These are phyloP conservation scores for Pygmarrhopalites habei DNA, from an alignment of 1,140 invertebrate genomes.

Conservation along the genomic window DNA sequence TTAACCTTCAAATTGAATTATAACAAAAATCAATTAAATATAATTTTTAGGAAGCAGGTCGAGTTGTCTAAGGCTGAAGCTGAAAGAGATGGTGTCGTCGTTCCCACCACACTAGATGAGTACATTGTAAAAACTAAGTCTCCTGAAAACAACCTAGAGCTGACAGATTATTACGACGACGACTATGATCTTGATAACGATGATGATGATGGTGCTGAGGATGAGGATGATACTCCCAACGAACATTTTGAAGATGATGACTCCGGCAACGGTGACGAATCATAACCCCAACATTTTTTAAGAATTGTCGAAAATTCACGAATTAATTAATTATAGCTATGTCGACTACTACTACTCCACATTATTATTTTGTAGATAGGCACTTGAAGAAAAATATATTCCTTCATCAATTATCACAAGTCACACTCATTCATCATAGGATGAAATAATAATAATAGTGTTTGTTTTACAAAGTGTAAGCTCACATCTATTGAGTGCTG, in stretches of 20 bases:
- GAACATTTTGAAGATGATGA: slow-evolving; percentile 58
- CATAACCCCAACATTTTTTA: slow-evolving; percentile 40
- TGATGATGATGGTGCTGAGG: slow-evolving; percentile 48
- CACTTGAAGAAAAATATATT: too few relatives aligned
- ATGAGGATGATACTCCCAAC: slow-evolving; percentile 44
- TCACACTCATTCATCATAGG: too few relatives aligned
- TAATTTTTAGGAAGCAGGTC: slow-evolving; percentile 91
- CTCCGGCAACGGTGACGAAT: slow-evolving; percentile 67
- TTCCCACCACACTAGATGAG: slow-evolving; percentile 95
- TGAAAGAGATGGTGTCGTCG: slow-evolving; percentile 90
- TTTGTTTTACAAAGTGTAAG: too few relatives aligned
- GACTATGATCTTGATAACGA: slow-evolving; percentile 68
- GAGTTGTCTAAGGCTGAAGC: slow-evolving; percentile 87
- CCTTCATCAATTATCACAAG: too few relatives aligned
- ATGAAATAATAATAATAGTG: too few relatives aligned
- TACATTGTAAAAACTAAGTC: slow-evolving; percentile 90
- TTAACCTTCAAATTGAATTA: too few relatives aligned
- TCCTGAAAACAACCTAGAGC: slow-evolving; percentile 68
- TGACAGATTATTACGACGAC: slow-evolving; percentile 90
- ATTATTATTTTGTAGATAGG: too few relatives aligned
- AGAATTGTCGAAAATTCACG: background rate
- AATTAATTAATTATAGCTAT: slow-evolving; percentile 6
- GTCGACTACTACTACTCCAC: too few relatives aligned
- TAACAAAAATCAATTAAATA: too few relatives aligned
- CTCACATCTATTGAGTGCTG: too few relatives aligned